Base-by-base conservation (phyloP, 2,888 invertebrate genomes). In the Phyllotreta cruciferae region DNA sequence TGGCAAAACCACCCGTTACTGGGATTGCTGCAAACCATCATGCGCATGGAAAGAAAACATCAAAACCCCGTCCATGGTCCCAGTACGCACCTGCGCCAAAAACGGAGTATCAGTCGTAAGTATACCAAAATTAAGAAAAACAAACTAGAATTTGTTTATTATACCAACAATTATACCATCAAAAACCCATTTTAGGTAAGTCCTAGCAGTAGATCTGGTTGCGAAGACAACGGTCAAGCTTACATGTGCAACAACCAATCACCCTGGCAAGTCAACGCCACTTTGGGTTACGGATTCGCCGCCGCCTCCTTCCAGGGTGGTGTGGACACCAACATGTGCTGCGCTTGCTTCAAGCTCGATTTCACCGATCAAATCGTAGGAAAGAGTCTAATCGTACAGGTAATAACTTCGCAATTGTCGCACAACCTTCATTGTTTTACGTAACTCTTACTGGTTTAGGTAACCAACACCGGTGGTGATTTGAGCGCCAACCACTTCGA, bases 21-120 rank as follows among this genome's bases (percentile, higher is more conserved):
- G 71, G 71, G 70, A 70, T 54, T 70, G 70, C 52, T 70, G 70
- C 41, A 70, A 70, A 54, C 68, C 70, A 6, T 55, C 66, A 6
- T 71, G 71, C 14, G 41, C 71, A 0, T 71, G 71, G 71, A 36
- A 36, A 11, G 69, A 47, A 39, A 58, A 58, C 39, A 47, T 58
- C 10, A 67, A 62, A 34, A 57, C 63, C 8, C 13, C 44, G 1
- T 37, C 14, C 6, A 60, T 45, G 9, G 8, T 7, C 5, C 65
- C 69, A 11, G 64, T 66, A n/a, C 5, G 24, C 7, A 57, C 65
- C 24, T 69, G 69, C 52, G 49, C 65, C 3, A 53, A 45, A 0
- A 55, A 69, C 47, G 69, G 69, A n/a, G 52, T 39, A 5, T 56
- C 56, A 39, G 39, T 41, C 2, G 39, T 65, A 24, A 47, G 24